Evolutionary conservation across 2,797 vertebrate genomes (phyloP).

Genomic region (Florisuga fusca): DNA sequence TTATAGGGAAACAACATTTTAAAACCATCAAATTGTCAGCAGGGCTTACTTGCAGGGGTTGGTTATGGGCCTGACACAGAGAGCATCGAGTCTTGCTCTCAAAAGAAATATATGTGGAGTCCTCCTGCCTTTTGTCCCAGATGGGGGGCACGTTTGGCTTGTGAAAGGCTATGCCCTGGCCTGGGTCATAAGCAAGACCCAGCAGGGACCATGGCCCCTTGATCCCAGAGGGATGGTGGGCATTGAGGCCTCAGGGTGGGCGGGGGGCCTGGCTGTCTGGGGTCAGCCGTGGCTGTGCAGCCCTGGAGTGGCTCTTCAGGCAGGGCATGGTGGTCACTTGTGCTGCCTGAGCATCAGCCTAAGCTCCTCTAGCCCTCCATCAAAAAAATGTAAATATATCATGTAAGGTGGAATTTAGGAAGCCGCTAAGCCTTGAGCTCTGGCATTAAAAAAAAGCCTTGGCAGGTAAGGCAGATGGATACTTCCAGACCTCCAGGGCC

Average conservation of each 20-base stretch:
- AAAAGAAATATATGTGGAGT: fast-evolving
- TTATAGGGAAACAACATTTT: not conserved
- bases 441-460: not conserved
- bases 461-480: not conserved
- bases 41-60: not conserved
- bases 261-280: too few relatives aligned
- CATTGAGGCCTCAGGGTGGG: not conserved
- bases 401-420: not conserved
- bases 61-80: not conserved
- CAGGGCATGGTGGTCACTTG: not conserved
- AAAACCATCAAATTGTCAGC: not conserved
- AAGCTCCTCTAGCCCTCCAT: not conserved
- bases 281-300: fast-evolving
- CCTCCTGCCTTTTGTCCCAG: not conserved
- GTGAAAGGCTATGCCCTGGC: not conserved
- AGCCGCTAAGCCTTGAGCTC: not conserved
- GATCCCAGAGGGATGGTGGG: not conserved
- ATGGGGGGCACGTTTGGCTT: not conserved
- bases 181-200: not conserved
- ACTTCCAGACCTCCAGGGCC: not conserved
- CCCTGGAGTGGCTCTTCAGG: not conserved
- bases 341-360: not conserved
- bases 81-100: not conserved
- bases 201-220: fast-evolving
- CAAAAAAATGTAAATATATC: not conserved